phyloP scores from a whole-genome alignment of 2,888 invertebrate genomes.

The Cancer borealis region DNA sequence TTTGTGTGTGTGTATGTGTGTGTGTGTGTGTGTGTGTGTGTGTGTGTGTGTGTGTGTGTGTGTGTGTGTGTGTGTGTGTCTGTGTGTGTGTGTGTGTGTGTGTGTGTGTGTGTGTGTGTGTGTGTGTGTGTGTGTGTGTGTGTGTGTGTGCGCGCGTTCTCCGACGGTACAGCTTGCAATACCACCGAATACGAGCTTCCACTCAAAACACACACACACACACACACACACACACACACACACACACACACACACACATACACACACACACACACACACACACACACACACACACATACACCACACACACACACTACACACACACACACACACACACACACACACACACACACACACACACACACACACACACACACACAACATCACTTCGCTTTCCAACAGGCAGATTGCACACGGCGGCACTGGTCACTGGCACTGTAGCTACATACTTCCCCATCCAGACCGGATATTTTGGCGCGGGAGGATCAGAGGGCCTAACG shows the following conservation, averaged over 20 bases:
- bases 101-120: not conserved
- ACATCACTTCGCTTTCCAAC: not conserved
- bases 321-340: not conserved
- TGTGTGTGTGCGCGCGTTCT: not conserved
- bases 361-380: not conserved
- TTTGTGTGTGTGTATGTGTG: not conserved
- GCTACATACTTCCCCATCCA: not conserved
- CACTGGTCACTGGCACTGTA: not conserved
- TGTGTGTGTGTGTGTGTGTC: slow-evolving; percentile 21
- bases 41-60: slow-evolving; percentile 18
- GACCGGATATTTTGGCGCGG: slow-evolving; percentile 23
- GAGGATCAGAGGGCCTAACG: not conserved
- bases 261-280: not conserved
- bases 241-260: not conserved
- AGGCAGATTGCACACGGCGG: not conserved
- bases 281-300: not conserved
- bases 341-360: not conserved
- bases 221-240: not conserved
- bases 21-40: not conserved
- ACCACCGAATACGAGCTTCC: not conserved
- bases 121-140: not conserved
- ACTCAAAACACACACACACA: not conserved
- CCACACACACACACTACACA: not conserved
- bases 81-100: slow-evolving; percentile 33
- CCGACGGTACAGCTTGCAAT: not conserved